Percentiles rank a stretch among this genome's conserved stretches.
Conservation (phyloP, 1,140 invertebrate species). For the Bombus ignitus region DNA sequence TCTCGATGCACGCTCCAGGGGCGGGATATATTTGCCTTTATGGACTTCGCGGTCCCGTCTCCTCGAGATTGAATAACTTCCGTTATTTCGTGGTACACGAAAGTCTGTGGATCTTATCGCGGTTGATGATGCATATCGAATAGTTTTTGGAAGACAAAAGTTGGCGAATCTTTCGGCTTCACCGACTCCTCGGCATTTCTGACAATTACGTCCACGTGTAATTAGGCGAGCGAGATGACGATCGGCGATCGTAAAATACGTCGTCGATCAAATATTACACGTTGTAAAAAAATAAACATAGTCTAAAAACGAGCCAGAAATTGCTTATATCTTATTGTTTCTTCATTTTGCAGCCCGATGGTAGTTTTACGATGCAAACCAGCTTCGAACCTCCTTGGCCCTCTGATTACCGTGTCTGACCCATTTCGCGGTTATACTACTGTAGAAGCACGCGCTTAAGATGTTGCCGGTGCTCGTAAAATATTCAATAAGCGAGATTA, state of each 20-base stretch:
- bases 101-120: slow-evolving; percentile 59
- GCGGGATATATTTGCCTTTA: slow-evolving; percentile 51
- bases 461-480: slow-evolving; percentile 39
- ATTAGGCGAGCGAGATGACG: background rate
- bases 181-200: too few species aligned
- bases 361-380: slow-evolving; percentile 24
- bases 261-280: background rate
- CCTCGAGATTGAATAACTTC: slow-evolving; percentile 66
- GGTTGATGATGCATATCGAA: slow-evolving; percentile 60
- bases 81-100: slow-evolving; percentile 60
- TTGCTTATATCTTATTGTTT: slow-evolving; percentile 21
- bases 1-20: background rate
- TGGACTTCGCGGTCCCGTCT: slow-evolving; percentile 54
- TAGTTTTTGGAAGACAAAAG: slow-evolving; percentile 3
- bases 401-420: slow-evolving; percentile 33
- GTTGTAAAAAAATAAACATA: too few species aligned
- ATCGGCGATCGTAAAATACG: background rate
- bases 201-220: background rate
- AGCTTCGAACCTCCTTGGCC: slow-evolving; percentile 1
- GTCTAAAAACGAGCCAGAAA: background rate
- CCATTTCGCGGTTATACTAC: slow-evolving; percentile 42
- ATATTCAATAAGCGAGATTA: slow-evolving; percentile 53
- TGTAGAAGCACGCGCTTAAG: slow-evolving; percentile 12
- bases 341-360: background rate
- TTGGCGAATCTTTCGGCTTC: background rate